These are phyloP conservation scores for Murina feae DNA, from an alignment of 2,113 vertebrate species.

Conservation along the genomic window DNA sequence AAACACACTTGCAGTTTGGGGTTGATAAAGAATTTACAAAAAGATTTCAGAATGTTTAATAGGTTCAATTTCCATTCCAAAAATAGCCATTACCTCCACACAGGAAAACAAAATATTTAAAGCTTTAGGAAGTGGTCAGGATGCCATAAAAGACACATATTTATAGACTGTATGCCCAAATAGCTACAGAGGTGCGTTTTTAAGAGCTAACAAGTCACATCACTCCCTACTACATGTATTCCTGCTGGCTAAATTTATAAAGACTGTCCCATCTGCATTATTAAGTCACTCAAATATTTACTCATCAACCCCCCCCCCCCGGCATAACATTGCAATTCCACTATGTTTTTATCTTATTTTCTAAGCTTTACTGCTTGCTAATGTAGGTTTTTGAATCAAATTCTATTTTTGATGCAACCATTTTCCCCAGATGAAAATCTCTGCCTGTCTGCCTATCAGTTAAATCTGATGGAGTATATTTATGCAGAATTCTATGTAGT, in stretches of 20 bases:
- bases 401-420: background rate
- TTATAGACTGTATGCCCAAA: background rate
- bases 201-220: background rate
- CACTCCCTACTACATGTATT: background rate
- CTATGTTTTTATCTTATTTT: background rate
- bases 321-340: background rate
- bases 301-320: background rate
- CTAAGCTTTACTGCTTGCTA: background rate
- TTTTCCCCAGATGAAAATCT: background rate
- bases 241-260: background rate
- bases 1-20: background rate
- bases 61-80: background rate
- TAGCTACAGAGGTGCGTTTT: background rate
- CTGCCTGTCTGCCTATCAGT: background rate
- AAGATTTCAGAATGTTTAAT: background rate
- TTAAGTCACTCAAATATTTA: background rate
- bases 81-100: background rate
- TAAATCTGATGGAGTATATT: background rate
- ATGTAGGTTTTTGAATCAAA: background rate
- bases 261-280: background rate
- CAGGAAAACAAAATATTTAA: background rate
- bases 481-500: background rate
- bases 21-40: background rate
- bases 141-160: background rate
- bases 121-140: background rate